Evolutionary conservation across 2,888 invertebrate species (phyloP).

Genomic region (Heteropelma amictum): DNA sequence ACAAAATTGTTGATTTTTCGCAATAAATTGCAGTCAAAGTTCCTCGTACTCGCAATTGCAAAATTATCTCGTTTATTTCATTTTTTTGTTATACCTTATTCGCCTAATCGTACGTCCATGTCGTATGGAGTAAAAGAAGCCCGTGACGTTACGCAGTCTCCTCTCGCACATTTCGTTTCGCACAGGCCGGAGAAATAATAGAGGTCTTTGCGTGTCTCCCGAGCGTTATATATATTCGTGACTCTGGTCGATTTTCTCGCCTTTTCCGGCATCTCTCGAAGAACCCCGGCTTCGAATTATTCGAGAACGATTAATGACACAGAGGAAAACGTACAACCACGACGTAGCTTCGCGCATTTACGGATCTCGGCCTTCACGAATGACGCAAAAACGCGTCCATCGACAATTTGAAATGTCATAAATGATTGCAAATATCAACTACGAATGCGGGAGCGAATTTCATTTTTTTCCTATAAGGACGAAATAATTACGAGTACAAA

Average conservation of each 20-base stretch:
- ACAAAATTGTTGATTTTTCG: too few species aligned
- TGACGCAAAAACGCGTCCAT: neutral
- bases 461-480: too few species aligned
- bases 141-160: conserved; percentile 33
- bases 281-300: conserved; percentile 31
- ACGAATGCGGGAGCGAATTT: neutral
- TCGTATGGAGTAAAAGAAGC: conserved; percentile 14
- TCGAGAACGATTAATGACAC: conserved; percentile 1
- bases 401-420: neutral
- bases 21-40: too few species aligned
- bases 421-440: neutral
- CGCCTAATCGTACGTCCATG: too few species aligned
- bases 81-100: too few species aligned
- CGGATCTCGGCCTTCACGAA: neutral
- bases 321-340: conserved; percentile 8
- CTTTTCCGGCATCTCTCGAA: conserved; percentile 40
- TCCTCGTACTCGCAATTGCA: too few species aligned
- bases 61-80: too few species aligned
- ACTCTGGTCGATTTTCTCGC: conserved; percentile 45
- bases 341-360: neutral
- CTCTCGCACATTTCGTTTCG: conserved; percentile 7
- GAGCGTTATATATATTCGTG: conserved; percentile 41
- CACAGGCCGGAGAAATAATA: conserved; percentile 16
- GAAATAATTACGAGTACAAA: too few species aligned
- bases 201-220: conserved; percentile 36